Conservation (phyloP, 2,113 vertebrate genomes). For the Misgurnus mizolepis region DNA sequence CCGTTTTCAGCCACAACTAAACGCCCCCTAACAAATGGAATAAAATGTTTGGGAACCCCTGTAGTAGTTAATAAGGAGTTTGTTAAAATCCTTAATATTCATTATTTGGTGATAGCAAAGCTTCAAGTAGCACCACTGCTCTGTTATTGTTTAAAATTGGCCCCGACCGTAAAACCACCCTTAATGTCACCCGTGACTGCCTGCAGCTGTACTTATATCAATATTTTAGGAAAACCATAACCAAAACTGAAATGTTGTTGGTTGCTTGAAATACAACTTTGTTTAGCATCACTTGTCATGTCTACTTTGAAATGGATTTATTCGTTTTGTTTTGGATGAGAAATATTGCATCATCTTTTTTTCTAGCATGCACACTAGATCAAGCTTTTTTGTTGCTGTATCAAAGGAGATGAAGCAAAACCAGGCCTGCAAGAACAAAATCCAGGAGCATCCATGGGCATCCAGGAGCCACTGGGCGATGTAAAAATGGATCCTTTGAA, state of each 20-base stretch:
- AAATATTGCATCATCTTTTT: not conserved
- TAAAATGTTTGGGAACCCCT: no score
- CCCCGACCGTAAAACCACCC: conserved; percentile 21
- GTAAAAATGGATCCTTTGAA: conserved; percentile 40
- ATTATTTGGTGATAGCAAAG: not conserved
- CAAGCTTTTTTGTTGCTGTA: not conserved
- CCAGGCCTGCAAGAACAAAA: conserved; percentile 8
- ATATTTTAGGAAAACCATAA: conserved; percentile 12
- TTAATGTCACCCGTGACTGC: conserved; percentile 14
- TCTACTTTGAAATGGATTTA: not conserved
- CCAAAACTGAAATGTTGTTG: conserved; percentile 6
- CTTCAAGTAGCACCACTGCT: not conserved
- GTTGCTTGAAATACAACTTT: not conserved
- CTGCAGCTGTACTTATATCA: conserved; percentile 24
- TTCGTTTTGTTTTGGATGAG: not conserved
- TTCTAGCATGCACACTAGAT: not conserved
- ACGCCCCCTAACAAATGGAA: no score
- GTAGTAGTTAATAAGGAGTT: no score
- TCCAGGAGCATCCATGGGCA: conserved; percentile 7
- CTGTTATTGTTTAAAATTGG: conserved; percentile 21
- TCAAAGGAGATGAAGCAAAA: not conserved
- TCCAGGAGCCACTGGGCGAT: conserved; percentile 13
- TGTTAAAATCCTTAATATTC: no score
- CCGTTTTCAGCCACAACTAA: no score
- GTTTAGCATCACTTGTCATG: not conserved